Evolutionary conservation across 2,797 vertebrate species (phyloP), one percentile per base, ranked within the genome.

Genomic region (Eremophila alpestris): DNA sequence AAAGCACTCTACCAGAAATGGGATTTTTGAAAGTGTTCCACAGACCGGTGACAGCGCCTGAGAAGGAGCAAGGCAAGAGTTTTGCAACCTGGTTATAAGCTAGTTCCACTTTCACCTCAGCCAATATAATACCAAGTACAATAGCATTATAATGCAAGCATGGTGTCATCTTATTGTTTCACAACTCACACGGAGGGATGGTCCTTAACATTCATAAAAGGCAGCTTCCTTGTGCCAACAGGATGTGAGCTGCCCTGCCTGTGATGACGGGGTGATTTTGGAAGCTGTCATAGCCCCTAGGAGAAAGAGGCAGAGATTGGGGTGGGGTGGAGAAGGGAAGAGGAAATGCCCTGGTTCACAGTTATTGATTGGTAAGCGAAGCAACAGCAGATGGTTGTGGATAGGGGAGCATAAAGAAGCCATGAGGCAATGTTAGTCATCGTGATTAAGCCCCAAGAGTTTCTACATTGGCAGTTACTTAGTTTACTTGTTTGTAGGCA

Each of bases 401-500:
- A 88, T 73, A 93, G 60, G 64, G 4, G 34, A 94, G 49, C 54
- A 55, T 29, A 83, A 85, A 92, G 92, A 90, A 95, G 89, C 90
- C 86, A 83, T 77, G 82, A 96, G 78, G 68, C 74, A 77, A 70
- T 0, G 29, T 95, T 95, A 94, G 63, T 95, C 96, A 95, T 38
- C 2, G 1, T 87, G 94, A 95, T 95, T 95, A 89, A 96, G 59
- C 63, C 70, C 63, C 52, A 29, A 55, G 52, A 90, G 60, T 40
- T 70, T 63, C 90, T 94, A 64, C 56, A 51, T 27, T 87, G 62
- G 71, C 90, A 95, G 83, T 58, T 87, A 62, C 46, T 94, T 40
- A n/a, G 70, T 94, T 93, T 93, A 40, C 32, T 94, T 92, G 78
- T 89, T 87, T 82, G 60, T n/a, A 89, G 90, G 69, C 88, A 88